Conservation (phyloP, 2,113 vertebrate genomes). For the Xerus inauris region DNA sequence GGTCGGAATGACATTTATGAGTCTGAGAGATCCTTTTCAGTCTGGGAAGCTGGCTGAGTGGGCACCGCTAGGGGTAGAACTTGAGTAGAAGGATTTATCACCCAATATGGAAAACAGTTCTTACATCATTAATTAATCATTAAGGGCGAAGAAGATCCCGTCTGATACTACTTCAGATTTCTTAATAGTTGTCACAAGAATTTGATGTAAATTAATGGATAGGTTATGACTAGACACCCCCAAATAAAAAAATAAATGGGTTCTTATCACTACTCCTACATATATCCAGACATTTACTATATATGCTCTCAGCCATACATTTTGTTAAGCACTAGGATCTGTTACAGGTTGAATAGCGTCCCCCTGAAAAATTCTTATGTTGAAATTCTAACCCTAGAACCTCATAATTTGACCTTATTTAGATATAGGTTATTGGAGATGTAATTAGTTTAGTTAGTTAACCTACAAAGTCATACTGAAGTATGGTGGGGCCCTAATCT, state of each 20-base stretch:
- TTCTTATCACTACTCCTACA: background rate
- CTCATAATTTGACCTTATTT: background rate
- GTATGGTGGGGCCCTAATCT: background rate
- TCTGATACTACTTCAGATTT: background rate
- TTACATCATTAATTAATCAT: conserved; percentile 38
- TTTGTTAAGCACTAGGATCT: background rate
- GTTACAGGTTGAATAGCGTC: background rate
- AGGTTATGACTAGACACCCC: background rate
- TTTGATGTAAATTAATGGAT: background rate
- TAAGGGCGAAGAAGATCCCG: background rate
- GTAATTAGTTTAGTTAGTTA: background rate
- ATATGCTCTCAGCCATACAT: background rate
- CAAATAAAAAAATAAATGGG: background rate
- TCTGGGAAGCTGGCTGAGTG: conserved; percentile 50
- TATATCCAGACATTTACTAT: background rate
- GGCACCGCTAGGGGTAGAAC: background rate
- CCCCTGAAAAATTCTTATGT: background rate
- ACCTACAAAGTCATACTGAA: background rate
- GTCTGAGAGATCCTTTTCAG: conserved; percentile 4
- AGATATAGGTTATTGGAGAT: background rate
- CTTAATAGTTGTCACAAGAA: conserved; percentile 44
- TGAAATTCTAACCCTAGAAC: background rate
- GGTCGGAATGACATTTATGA: conserved; percentile 71
- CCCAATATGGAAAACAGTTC: background rate
- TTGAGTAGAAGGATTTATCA: conserved; percentile 55